A percentile compares a stretch with the other conserved stretches of the same genome.
Conservation (phyloP, 2,113 vertebrate species). For the cat (Felis catus) region DNA sequence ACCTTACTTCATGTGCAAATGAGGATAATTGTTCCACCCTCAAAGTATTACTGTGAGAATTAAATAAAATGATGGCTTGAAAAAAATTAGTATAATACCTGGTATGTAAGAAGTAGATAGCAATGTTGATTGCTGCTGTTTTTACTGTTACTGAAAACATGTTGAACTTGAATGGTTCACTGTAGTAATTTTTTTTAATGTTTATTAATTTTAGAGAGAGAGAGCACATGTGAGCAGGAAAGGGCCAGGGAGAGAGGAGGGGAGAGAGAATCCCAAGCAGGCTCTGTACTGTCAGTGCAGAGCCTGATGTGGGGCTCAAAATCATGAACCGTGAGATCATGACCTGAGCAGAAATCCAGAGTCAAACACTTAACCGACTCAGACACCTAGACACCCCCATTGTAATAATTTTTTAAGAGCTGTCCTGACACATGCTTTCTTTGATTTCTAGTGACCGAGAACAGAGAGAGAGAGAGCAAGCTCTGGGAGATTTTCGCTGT, state of each 20-base stretch:
- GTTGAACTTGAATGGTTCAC: background rate
- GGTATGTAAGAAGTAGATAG: background rate
- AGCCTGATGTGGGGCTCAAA: too few species aligned
- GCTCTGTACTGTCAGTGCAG: too few species aligned
- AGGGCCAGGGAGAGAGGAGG: too few species aligned
- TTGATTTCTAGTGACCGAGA: constrained; percentile 90
- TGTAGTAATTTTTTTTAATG: background rate
- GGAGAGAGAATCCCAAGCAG: too few species aligned
- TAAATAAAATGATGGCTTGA: background rate
- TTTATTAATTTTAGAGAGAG: too few species aligned
- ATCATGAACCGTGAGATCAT: too few species aligned
- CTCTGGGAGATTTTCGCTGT: constrained; percentile 91
- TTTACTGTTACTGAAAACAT: background rate
- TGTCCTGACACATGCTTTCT: background rate
- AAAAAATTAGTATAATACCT: background rate
- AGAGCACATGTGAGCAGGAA: too few species aligned
- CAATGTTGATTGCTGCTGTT: background rate
- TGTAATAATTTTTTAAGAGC: background rate
- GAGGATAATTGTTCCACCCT: background rate
- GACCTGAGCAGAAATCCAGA: too few species aligned
- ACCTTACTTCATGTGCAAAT: background rate
- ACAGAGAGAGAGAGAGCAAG: constrained; percentile 93
- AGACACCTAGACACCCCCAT: background rate
- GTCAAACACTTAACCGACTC: too few species aligned
- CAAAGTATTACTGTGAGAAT: background rate